These are phyloP conservation scores for Linepithema humile DNA, from an alignment of 1,140 invertebrate genomes.

Conservation along the genomic window DNA sequence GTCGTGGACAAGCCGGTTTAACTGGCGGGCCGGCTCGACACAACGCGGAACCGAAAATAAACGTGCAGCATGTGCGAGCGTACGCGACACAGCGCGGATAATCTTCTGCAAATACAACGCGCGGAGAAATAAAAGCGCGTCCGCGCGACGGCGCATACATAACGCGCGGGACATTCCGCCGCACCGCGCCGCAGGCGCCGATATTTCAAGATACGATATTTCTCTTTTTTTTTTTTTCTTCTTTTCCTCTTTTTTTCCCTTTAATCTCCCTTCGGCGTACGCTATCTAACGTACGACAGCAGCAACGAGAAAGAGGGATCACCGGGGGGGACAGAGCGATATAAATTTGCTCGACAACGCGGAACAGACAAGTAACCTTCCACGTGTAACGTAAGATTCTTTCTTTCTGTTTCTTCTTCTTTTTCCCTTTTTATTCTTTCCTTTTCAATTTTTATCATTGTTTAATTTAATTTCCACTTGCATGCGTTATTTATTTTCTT, in stretches of 20 bases:
- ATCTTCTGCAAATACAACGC: conserved; percentile 50
- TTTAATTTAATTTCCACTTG: not conserved
- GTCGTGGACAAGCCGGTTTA: conserved; percentile 33
- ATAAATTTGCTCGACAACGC: conserved; percentile 56
- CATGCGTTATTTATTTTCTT: not conserved
- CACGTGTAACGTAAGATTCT: conserved; percentile 38
- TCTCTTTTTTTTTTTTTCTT: conserved; percentile 11
- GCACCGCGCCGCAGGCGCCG: conserved; percentile 28
- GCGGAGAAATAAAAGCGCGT: conserved; percentile 38
- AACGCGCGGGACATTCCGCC: conserved; percentile 40
- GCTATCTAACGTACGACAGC: conserved; percentile 48
- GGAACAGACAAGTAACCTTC: conserved; percentile 53
- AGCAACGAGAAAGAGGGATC: conserved; percentile 43
- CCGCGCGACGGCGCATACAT: conserved; percentile 31
- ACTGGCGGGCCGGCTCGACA: not conserved
- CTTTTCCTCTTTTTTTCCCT: not conserved
- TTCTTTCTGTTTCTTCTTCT: conserved; percentile 3
- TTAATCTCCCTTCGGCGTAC: conserved; percentile 43
- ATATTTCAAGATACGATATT: conserved; percentile 55
- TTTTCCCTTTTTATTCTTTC: not conserved
- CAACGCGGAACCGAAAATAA: conserved; percentile 51
- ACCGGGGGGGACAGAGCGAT: conserved; percentile 43
- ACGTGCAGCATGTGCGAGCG: not conserved
- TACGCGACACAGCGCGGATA: conserved; percentile 33
- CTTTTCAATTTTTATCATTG: conserved; percentile 16